These are phyloP conservation scores for Tineola bisselliella DNA, from an alignment of 2,888 invertebrate species.

Conservation along the genomic window DNA sequence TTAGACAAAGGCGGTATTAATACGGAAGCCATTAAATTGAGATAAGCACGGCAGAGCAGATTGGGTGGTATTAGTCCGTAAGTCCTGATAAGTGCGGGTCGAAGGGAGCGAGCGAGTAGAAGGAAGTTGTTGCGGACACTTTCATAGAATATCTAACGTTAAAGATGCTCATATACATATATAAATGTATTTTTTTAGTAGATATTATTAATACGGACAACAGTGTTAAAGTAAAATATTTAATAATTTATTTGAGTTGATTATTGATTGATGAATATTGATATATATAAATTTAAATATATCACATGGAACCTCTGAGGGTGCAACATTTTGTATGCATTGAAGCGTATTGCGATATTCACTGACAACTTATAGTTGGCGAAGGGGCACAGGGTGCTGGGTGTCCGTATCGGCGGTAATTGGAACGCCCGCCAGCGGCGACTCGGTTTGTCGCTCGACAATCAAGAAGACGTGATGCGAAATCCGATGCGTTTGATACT, in stretches of 20 bases:
- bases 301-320: not conserved
- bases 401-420: slow-evolving; percentile 55
- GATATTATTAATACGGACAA: too few species aligned
- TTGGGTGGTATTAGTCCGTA: slow-evolving; percentile 62
- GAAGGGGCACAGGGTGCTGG: slow-evolving; percentile 16
- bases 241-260: too few species aligned
- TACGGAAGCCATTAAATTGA: slow-evolving; percentile 67
- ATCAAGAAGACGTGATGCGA: slow-evolving; percentile 64
- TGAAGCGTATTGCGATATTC: not conserved
- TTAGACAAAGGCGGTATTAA: slow-evolving; percentile 66
- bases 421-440: slow-evolving; percentile 49
- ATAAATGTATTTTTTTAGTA: not conserved
- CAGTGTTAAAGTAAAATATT: too few species aligned
- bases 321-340: not conserved
- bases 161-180: not conserved
- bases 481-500: slow-evolving; percentile 47
- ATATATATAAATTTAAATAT: too few species aligned
- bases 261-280: too few species aligned
- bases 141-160: slow-evolving; percentile 31
- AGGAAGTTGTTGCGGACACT: slow-evolving; percentile 33
- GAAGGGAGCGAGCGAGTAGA: slow-evolving; percentile 18
- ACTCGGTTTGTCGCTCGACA: slow-evolving; percentile 55
- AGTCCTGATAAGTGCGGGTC: slow-evolving; percentile 60
- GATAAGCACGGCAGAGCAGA: slow-evolving; percentile 59
- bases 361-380: not conserved